Percentiles rank a stretch among this genome's conserved stretches.
Evolutionary conservation across 2,888 invertebrate genomes (phyloP).

Genomic region (Amiota mariae): DNA sequence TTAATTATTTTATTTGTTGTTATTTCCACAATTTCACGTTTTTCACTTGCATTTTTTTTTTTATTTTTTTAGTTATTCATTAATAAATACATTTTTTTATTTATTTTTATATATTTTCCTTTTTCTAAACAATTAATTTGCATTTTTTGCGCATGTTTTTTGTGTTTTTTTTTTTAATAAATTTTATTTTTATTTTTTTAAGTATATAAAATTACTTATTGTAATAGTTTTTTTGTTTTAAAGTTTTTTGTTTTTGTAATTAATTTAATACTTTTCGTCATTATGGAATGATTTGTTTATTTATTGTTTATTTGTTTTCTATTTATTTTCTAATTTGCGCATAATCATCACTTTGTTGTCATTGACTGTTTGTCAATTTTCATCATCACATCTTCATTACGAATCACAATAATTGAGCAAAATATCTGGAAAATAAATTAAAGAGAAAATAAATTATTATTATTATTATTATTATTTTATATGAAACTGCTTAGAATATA

Average conservation of each 20-base stretch:
- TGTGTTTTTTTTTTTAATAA: constrained; percentile 17
- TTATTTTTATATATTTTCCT: background rate
- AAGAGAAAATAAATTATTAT: constrained; percentile 10
- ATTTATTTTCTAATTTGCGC: constrained; percentile 18
- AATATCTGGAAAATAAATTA: constrained; percentile 36
- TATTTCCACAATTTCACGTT: constrained; percentile 13
- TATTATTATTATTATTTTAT: background rate
- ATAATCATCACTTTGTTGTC: constrained; percentile 32
- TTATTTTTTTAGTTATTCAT: background rate
- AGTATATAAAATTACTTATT: background rate
- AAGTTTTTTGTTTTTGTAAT: background rate
- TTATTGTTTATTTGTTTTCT: constrained; percentile 17
- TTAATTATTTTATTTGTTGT: constrained; percentile 24
- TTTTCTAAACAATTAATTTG: constrained; percentile 21
- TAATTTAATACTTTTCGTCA: constrained; percentile 27
- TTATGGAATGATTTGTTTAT: constrained; percentile 36
- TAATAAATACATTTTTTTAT: background rate
- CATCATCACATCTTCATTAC: constrained; percentile 37
- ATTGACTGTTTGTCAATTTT: constrained; percentile 39
- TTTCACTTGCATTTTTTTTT: constrained; percentile 11
- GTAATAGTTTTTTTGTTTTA: background rate
- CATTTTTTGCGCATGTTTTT: constrained; percentile 34
- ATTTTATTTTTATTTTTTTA: background rate
- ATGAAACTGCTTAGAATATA: too few species aligned
- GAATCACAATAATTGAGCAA: constrained; percentile 20